Base-by-base conservation (phyloP, 2,888 invertebrate species). In the Dynastes hyllus region DNA sequence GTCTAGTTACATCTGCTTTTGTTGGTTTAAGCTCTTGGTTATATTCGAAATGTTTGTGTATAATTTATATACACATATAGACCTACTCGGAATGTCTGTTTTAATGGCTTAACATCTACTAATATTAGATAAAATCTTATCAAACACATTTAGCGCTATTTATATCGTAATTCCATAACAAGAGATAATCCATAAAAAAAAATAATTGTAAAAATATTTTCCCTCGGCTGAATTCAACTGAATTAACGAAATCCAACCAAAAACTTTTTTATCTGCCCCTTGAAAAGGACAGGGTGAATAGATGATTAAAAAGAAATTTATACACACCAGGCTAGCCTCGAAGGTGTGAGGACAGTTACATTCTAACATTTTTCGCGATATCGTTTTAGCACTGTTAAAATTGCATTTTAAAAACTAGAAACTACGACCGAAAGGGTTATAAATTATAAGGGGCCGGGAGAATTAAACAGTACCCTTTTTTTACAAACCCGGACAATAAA, bases 251-350 rank as follows among this genome's bases (percentile, higher is more conserved):
- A 11, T 45, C 45, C 11, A 45, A 45, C 45, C 8, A 45, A 45
- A 37, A 71, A 55, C 55, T 69, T 71, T 71, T 71, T 11, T 55
- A 55, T 71, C 53, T 71, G 16, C 16, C 50, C n/a, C 71, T 22
- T n/a, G 55, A 29, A 32, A 55, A 55, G 32, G 61, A 61, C 4
- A 13, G 55, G 2, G 61, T n/a, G 55, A 55, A 2, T 3, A 22
- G 73, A 73, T 61, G 73, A 40, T 73, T 73, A 73, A 45, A 73
- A 73, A 61, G 45, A 73, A 73, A 73, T 73, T 73, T 61, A 61
- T 50, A 69, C 40, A 66, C 69, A 50, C 51, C 2, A 8, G 9
- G 9, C 61, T 16, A 16, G 32, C 32, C 22, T 11, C 37, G 58
- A 37, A n/a, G 32, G 55, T 55, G 13, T 11, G 61, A 6, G 50